Conservation (phyloP, 2,113 vertebrate species). For the Gallinago undulata region DNA sequence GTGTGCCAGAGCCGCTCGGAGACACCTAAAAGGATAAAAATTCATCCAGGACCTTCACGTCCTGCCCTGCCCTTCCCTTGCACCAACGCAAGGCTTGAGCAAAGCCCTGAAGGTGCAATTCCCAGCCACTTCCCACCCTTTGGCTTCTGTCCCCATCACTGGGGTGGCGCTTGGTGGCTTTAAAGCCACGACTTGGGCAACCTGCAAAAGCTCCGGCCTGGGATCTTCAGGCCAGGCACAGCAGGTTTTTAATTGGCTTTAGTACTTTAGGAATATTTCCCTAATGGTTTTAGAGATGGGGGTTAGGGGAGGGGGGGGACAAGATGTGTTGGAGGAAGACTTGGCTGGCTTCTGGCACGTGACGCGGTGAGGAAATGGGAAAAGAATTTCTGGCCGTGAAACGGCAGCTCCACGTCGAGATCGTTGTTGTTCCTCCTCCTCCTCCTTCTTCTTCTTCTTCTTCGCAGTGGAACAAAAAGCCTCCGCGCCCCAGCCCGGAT, state of each 20-base stretch:
- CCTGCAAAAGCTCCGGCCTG: not conserved
- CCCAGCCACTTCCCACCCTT: not conserved
- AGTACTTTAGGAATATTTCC: not conserved
- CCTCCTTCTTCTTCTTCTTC: conserved; percentile 50
- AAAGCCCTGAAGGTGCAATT: not conserved
- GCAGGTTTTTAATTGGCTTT: not conserved
- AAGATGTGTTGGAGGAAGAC: not conserved
- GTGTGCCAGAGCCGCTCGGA: conserved; percentile 1
- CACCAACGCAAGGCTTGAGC: not conserved
- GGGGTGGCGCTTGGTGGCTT: not conserved
- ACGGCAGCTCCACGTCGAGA: conserved; percentile 70
- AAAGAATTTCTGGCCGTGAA: conserved; percentile 79
- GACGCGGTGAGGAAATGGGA: conserved; percentile 73
- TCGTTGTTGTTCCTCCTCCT: not conserved
- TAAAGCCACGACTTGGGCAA: not conserved
- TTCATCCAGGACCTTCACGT: not conserved
- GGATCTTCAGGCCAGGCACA: not conserved
- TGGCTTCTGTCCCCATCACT: not conserved
- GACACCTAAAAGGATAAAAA: conserved; percentile 1
- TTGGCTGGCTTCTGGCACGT: conserved; percentile 56
- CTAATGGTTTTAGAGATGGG: not conserved
- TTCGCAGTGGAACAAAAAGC: conserved; percentile 70
- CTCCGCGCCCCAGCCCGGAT: conserved; percentile 70
- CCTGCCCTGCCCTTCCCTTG: not conserved
- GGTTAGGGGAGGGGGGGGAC: not conserved